Conservation (phyloP, 2,888 invertebrate genomes). For the Scaptomyza caliginosa region DNA sequence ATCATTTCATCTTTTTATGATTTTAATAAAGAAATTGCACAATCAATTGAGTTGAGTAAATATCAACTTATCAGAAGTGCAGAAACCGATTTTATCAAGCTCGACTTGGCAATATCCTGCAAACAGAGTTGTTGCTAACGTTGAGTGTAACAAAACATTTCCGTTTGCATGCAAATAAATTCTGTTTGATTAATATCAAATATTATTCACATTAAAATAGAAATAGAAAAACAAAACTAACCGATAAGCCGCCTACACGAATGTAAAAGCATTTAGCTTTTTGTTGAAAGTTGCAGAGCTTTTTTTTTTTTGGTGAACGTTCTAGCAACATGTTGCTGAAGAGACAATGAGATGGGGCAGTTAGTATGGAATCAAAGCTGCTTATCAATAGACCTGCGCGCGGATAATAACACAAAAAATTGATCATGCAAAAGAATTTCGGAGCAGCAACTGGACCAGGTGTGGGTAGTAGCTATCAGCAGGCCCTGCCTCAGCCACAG, state of each 20-base stretch:
- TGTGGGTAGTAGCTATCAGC: not conserved
- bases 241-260: not conserved
- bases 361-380: slow-evolving; percentile 26
- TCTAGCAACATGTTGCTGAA: slow-evolving; percentile 29
- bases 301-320: not conserved
- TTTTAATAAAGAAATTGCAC: not conserved
- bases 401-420: slow-evolving; percentile 19
- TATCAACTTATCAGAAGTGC: too few species aligned
- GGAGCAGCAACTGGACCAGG: not conserved
- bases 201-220: not conserved
- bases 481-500: slow-evolving; percentile 31
- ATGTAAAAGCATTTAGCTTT: not conserved
- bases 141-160: not conserved
- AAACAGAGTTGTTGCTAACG: too few species aligned
- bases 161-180: not conserved
- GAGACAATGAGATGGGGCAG: not conserved
- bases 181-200: not conserved
- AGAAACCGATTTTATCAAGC: too few species aligned
- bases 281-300: slow-evolving; percentile 10
- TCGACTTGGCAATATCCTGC: too few species aligned
- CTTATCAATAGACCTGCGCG: slow-evolving; percentile 24
- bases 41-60: too few species aligned
- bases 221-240: not conserved
- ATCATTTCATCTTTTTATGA: too few species aligned
- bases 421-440: slow-evolving; percentile 21